Evolutionary conservation across 2,888 invertebrate genomes (phyloP), one percentile per base, ranked within the genome.

Genomic region (Agrotis exclamationis): DNA sequence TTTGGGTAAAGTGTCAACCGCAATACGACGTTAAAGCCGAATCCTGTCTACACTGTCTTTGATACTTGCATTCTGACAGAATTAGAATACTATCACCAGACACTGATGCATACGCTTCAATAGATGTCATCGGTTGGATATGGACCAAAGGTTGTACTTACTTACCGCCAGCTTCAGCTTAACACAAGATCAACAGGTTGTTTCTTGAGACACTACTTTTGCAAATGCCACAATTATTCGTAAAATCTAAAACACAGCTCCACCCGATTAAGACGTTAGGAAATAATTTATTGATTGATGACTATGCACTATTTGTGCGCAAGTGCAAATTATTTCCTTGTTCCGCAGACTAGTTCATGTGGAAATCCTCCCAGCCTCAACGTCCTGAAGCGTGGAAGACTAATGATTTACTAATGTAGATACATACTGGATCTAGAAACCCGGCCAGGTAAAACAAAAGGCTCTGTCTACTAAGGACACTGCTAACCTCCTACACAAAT

Each of bases 281-380:
- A 22, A 54, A 67, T 63, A 48, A 64, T 57, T 39, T 69, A 80
- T 77, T 75, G 75, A 80, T 77, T 77, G 44, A 67, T 51, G 54
- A n/a, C 51, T 2, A 57, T 64, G 51, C 57, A 76, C 59, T 62
- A 78, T 65, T 76, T 67, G 81, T 79, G 81, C 78, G 78, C 78
- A 79, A 76, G 81, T 79, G 77, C 78, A 80, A 71, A 53, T 76
- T 63, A 63, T 44, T 80, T 63, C 71, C 60, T 66, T 7, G 56
- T 63, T 18, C 44, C 71, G 66, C 48, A 59, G 54, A 48, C 24
- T 58, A 63, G 47, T 22, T 33, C 24, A 48, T 16, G 22, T 47
- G 18, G 22, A 54, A 33, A 54, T 50, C 33, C 54, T 62, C 18
- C 48, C 6, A 39, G 1, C 22, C 28, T n/a, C 16, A n/a, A 59